These are phyloP conservation scores for Cantharis lateralis DNA, from an alignment of 2,888 invertebrate species.

Conservation along the genomic window DNA sequence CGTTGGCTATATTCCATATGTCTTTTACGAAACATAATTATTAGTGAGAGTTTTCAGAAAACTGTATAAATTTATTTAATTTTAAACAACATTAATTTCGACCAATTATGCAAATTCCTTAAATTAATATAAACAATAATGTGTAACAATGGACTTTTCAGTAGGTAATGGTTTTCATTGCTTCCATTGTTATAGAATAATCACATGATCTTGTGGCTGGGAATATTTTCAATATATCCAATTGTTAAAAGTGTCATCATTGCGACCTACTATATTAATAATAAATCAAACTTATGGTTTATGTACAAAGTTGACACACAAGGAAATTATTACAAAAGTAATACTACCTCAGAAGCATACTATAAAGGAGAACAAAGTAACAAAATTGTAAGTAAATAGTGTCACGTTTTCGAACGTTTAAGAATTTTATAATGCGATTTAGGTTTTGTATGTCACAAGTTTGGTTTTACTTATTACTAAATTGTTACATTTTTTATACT, in stretches of 20 bases:
- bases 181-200: neutral
- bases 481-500: neutral
- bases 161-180: neutral
- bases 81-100: neutral
- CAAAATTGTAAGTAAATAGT: neutral
- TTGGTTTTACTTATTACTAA: neutral
- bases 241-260: neutral
- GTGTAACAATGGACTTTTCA: neutral
- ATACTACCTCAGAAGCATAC: neutral
- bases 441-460: neutral
- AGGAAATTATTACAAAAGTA: neutral
- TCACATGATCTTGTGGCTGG: neutral
- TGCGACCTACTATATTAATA: neutral
- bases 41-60: slow-evolving; percentile 1
- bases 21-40: neutral
- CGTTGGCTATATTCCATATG: slow-evolving; percentile 1
- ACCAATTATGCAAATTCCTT: neutral
- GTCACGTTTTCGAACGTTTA: neutral
- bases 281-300: neutral
- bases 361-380: neutral
- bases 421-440: neutral
- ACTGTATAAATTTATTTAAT: neutral
- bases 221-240: neutral
- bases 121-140: neutral
- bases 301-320: neutral